Percentiles rank a stretch among this genome's conserved stretches.
These are phyloP conservation scores for Catharus ustulatus DNA, from an alignment of 2,797 vertebrate genomes.

Conservation along the genomic window DNA sequence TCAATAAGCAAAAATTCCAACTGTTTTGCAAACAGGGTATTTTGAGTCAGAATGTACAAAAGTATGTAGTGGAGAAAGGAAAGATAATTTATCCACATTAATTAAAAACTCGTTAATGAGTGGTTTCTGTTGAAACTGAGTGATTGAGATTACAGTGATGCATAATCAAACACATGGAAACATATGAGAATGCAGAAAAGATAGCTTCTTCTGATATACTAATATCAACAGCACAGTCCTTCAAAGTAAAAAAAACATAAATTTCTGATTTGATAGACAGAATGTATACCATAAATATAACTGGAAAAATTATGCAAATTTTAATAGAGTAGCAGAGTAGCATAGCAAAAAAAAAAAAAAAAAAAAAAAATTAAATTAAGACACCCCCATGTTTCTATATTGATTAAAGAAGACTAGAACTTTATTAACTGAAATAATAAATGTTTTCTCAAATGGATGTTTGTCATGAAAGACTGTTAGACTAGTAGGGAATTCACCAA, in stretches of 20 bases:
- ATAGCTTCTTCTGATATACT: not conserved
- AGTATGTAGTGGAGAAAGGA: not conserved
- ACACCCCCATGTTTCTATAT: not conserved
- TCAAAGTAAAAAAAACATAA: not conserved
- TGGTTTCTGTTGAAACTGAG: not conserved
- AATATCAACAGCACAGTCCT: not conserved
- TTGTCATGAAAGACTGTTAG: not conserved
- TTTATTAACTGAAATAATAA: not conserved
- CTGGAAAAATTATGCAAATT: not conserved
- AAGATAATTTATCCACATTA: not conserved
- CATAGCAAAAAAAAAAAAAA: not conserved
- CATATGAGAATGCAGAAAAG: not conserved
- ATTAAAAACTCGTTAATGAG: not conserved
- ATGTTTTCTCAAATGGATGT: not conserved
- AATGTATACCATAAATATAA: not conserved
- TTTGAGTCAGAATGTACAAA: not conserved
- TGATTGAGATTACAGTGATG: not conserved
- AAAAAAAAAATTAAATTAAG: not conserved
- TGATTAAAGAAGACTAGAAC: not conserved
- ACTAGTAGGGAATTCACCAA: not conserved
- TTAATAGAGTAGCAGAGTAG: not conserved
- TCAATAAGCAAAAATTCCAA: not conserved
- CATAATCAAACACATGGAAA: not conserved
- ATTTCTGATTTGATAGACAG: not conserved
- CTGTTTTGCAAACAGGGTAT: not conserved